Evolutionary conservation across 1,140 invertebrate species (phyloP).

Genomic region (Brachionus rubens): DNA sequence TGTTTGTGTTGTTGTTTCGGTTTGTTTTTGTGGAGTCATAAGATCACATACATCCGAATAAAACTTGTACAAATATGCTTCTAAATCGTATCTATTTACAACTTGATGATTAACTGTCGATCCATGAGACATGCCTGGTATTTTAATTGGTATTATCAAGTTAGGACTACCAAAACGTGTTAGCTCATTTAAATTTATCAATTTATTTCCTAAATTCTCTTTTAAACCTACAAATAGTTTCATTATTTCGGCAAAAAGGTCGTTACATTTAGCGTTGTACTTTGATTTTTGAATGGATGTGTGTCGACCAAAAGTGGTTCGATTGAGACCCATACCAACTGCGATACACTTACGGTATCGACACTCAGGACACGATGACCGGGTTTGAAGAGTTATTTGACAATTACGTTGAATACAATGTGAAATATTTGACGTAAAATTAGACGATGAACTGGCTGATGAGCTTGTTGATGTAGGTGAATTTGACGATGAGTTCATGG

Average conservation of each 20-base stretch:
- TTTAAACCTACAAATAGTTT: slow-evolving; percentile 26
- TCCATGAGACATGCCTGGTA: too few relatives aligned
- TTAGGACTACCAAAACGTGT: background rate
- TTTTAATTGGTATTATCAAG: background rate
- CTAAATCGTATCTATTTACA: slow-evolving; percentile 11
- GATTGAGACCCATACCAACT: slow-evolving; percentile 82
- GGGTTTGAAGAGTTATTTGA: slow-evolving; percentile 56
- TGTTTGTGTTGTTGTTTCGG: too few relatives aligned
- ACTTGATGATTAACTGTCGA: too few relatives aligned
- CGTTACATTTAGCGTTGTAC: slow-evolving; percentile 36
- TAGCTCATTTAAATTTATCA: slow-evolving; percentile 7
- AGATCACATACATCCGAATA: slow-evolving; percentile 17
- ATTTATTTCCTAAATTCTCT: slow-evolving; percentile 10
- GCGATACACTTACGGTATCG: slow-evolving; percentile 97
- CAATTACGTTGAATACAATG: slow-evolving; percentile 50
- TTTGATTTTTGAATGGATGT: slow-evolving; percentile 42
- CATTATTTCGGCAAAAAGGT: slow-evolving; percentile 42
- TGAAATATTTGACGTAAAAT: slow-evolving; percentile 7
- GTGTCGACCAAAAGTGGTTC: slow-evolving; percentile 37
- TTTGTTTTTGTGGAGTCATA: slow-evolving; percentile 22
- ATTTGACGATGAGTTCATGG: too few relatives aligned
- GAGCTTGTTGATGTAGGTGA: slow-evolving; percentile 7
- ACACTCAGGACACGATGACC: slow-evolving; percentile 85
- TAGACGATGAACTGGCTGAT: background rate
- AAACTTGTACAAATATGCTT: slow-evolving; percentile 24